Evolutionary conservation across 2,888 invertebrate genomes (phyloP).

Genomic region (Ariolimax columbianus): DNA sequence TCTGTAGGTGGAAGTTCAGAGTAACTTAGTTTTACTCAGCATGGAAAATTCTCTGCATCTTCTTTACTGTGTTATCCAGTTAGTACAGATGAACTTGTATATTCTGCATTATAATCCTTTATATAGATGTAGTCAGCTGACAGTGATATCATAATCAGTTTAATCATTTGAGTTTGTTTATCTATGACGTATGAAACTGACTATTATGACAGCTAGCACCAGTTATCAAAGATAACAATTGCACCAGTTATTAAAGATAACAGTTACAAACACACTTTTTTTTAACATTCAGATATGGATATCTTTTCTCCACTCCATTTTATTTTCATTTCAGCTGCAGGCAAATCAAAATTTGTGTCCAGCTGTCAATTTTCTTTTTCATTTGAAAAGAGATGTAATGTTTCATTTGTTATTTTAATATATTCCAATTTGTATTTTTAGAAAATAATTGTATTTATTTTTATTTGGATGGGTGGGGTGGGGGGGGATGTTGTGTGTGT

Average conservation of each 20-base stretch:
- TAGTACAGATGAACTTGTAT: neutral
- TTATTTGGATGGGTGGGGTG: no score
- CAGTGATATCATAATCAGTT: neutral
- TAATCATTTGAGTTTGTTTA: neutral
- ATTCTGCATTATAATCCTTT: neutral
- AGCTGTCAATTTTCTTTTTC: neutral
- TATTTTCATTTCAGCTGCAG: neutral
- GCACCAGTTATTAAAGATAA: neutral
- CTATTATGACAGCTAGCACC: neutral
- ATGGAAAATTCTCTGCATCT: neutral
- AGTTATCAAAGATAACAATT: neutral
- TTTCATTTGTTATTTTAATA: neutral
- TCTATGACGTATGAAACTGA: neutral
- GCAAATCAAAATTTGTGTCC: neutral
- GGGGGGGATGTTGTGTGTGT: no score
- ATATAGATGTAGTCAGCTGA: neutral
- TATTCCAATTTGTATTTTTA: no score
- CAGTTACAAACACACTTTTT: neutral
- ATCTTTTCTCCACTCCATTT: neutral
- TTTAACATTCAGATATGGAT: neutral
- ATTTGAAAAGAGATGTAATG: neutral
- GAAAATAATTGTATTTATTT: neutral
- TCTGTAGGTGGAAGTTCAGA: neutral
- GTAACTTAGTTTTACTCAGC: neutral
- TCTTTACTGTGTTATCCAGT: neutral